These are phyloP conservation scores for Bubo bubo DNA, from an alignment of 2,113 vertebrate genomes.

Conservation along the genomic window DNA sequence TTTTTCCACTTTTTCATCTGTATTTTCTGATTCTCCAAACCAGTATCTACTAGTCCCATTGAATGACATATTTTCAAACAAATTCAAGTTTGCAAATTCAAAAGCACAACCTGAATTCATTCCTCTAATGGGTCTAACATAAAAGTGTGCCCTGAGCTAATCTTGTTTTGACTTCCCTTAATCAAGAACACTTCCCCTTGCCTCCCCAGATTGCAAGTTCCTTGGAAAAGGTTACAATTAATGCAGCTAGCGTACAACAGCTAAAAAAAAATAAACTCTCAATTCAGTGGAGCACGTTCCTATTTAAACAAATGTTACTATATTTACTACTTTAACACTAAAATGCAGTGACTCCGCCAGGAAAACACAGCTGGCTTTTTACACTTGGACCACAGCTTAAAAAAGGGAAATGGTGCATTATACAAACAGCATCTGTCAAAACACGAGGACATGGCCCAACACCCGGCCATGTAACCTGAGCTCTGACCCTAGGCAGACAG, in stretches of 20 bases:
- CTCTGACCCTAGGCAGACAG: accelerated
- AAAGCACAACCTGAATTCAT: not conserved
- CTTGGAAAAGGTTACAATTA: not conserved
- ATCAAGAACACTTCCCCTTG: not conserved
- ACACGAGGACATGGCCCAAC: not conserved
- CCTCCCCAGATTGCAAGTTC: not conserved
- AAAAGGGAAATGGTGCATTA: not conserved
- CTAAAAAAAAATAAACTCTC: not conserved
- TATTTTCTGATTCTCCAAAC: not conserved
- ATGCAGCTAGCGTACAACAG: not conserved
- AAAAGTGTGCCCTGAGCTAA: not conserved
- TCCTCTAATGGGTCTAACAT: not conserved
- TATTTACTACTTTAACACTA: not conserved
- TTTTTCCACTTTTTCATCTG: not conserved
- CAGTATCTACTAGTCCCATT: not conserved
- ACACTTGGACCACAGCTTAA: not conserved
- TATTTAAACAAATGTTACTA: not conserved
- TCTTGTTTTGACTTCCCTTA: not conserved
- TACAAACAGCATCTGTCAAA: not conserved
- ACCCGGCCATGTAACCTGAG: accelerated
- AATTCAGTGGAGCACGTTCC: not conserved
- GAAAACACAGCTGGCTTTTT: not conserved
- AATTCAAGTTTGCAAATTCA: not conserved
- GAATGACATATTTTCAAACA: not conserved
- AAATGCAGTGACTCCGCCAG: not conserved